These are phyloP conservation scores for Aegotheles bennettii DNA, from an alignment of 2,113 vertebrate genomes.

Conservation along the genomic window DNA sequence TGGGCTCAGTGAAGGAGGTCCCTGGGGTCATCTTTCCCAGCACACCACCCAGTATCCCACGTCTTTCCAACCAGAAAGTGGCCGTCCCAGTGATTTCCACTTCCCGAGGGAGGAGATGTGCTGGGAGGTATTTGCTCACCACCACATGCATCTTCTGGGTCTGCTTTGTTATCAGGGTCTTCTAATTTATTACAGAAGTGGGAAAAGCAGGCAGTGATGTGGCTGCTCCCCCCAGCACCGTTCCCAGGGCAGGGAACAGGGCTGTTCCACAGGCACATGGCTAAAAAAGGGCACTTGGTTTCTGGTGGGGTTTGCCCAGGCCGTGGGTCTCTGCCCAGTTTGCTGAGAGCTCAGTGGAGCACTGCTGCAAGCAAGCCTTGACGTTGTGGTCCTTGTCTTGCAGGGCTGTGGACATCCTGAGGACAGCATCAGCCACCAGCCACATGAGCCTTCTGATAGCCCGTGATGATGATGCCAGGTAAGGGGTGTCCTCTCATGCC, in stretches of 20 bases:
- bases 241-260: neutral
- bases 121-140: neutral
- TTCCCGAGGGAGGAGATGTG: neutral
- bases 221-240: accelerated
- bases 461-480: constrained; percentile 87
- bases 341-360: accelerated
- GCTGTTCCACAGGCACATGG: neutral
- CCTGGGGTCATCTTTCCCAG: neutral
- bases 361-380: accelerated
- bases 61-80: neutral
- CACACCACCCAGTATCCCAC: neutral
- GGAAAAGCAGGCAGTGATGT: neutral
- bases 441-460: constrained; percentile 89
- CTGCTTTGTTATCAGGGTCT: neutral
- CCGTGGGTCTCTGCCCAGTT: neutral
- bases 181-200: neutral
- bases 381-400: neutral
- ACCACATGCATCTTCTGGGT: neutral
- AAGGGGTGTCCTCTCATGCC: accelerated
- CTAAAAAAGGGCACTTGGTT: neutral
- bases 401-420: constrained; percentile 88
- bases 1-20: neutral
- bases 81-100: neutral
- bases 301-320: neutral
- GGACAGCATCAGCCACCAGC: constrained; percentile 83